Conservation (phyloP, 2,888 invertebrate genomes). For the Trichogramma dendrolimi region DNA sequence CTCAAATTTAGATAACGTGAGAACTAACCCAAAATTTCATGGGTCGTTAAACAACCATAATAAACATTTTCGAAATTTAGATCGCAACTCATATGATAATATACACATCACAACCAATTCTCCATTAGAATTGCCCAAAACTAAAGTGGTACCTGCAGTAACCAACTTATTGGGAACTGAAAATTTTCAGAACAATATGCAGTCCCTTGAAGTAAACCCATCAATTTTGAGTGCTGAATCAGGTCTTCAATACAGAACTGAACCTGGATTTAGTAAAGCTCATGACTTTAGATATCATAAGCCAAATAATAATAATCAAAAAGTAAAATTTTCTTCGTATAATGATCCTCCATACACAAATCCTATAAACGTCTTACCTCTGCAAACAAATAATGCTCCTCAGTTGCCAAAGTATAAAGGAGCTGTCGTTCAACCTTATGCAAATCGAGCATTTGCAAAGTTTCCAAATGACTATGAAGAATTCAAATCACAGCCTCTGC, state of each 20-base stretch:
- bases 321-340: conserved; percentile 17
- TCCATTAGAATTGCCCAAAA: conserved; percentile 24
- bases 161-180: conserved; percentile 32
- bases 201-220: conserved; percentile 35
- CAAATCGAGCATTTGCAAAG: conserved; percentile 22
- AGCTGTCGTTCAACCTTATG: conserved; percentile 27
- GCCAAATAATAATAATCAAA: conserved; percentile 14
- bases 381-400: conserved; percentile 32
- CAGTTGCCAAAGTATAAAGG: conserved; percentile 34
- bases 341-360: conserved; percentile 27
- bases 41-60: conserved; percentile 4
- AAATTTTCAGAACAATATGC: conserved; percentile 31
- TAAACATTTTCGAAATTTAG: conserved; percentile 15
- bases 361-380: conserved; percentile 36
- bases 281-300: conserved; percentile 28
- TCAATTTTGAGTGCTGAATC: conserved; percentile 30
- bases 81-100: conserved; percentile 17
- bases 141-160: conserved; percentile 34
- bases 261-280: conserved; percentile 29
- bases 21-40: conserved; percentile 3
- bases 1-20: neutral
- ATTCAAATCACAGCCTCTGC: conserved; percentile 42
- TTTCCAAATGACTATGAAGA: conserved; percentile 38
- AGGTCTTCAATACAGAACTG: conserved; percentile 30
- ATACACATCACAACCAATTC: conserved; percentile 15